Conservation (phyloP, 1,140 invertebrate species). For the Lethrus apterus region DNA sequence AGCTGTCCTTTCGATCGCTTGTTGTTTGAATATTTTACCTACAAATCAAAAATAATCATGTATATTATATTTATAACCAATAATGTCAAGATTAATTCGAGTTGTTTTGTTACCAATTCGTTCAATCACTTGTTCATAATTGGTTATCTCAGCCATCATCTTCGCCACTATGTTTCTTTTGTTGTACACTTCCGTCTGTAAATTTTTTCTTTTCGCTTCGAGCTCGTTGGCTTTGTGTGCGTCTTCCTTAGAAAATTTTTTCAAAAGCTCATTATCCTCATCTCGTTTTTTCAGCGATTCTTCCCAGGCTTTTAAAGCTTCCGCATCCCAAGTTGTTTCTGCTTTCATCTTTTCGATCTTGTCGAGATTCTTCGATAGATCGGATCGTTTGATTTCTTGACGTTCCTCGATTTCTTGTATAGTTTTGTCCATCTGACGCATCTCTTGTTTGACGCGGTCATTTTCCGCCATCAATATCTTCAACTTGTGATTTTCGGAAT, state of each 20-base stretch:
- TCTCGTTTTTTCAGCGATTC: constrained; percentile 52
- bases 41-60: constrained; percentile 1
- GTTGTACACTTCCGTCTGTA: constrained; percentile 46
- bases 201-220: constrained; percentile 45
- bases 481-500: constrained; percentile 53
- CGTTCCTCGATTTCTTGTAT: constrained; percentile 42
- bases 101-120: constrained; percentile 31
- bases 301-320: constrained; percentile 53
- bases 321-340: constrained; percentile 53
- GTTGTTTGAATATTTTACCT: constrained; percentile 34
- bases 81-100: not conserved
- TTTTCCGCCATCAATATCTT: constrained; percentile 45
- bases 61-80: no score
- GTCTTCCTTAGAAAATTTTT: constrained; percentile 56
- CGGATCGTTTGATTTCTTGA: constrained; percentile 32
- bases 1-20: constrained; percentile 28
- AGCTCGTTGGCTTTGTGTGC: constrained; percentile 50
- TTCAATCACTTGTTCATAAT: constrained; percentile 47
- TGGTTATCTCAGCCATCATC: constrained; percentile 44
- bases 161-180: constrained; percentile 43
- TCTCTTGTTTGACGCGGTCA: constrained; percentile 45
- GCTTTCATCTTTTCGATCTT: constrained; percentile 51
- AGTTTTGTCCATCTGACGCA: constrained; percentile 45
- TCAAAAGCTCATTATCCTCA: constrained; percentile 53
- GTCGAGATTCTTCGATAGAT: constrained; percentile 37